These are phyloP conservation scores for Myrmecophaga tridactyla DNA, from an alignment of 2,113 vertebrate species.

Conservation along the genomic window DNA sequence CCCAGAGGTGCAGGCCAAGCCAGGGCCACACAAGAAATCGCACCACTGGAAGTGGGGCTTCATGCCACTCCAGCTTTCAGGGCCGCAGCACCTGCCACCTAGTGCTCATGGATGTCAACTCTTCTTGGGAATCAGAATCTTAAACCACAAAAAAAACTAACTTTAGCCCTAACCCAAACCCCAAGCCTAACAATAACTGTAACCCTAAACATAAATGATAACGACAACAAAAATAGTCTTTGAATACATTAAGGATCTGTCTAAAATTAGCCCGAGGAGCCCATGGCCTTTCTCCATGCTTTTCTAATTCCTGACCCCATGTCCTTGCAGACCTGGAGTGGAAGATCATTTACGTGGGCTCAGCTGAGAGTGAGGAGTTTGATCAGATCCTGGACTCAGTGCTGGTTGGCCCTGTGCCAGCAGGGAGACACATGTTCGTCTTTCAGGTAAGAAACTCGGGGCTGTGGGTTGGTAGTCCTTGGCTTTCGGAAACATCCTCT, in stretches of 20 bases:
- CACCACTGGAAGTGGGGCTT: not conserved
- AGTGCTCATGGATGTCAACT: not conserved
- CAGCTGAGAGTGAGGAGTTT: conserved; percentile 94
- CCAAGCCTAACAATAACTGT: too few relatives aligned
- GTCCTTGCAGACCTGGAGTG: conserved; percentile 90
- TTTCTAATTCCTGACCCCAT: not conserved
- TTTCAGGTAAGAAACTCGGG: conserved; percentile 87
- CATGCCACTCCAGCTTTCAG: not conserved
- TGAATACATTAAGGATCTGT: not conserved
- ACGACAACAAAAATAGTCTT: not conserved
- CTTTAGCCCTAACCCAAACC: too few relatives aligned
- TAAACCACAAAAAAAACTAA: too few relatives aligned
- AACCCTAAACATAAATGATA: too few relatives aligned
- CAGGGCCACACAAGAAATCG: too few relatives aligned
- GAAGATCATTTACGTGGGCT: conserved; percentile 96
- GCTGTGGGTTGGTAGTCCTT: not conserved
- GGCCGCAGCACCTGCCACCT: not conserved
- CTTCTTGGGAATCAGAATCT: not conserved
- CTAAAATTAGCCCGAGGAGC: not conserved
- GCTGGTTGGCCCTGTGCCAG: conserved; percentile 92
- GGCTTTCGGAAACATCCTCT: not conserved
- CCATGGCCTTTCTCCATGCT: not conserved
- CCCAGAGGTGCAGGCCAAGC: not conserved
- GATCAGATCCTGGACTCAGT: conserved; percentile 94
- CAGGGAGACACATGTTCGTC: conserved; percentile 94